Conservation (phyloP, 2,113 vertebrate species). For the Taxidea taxus region DNA sequence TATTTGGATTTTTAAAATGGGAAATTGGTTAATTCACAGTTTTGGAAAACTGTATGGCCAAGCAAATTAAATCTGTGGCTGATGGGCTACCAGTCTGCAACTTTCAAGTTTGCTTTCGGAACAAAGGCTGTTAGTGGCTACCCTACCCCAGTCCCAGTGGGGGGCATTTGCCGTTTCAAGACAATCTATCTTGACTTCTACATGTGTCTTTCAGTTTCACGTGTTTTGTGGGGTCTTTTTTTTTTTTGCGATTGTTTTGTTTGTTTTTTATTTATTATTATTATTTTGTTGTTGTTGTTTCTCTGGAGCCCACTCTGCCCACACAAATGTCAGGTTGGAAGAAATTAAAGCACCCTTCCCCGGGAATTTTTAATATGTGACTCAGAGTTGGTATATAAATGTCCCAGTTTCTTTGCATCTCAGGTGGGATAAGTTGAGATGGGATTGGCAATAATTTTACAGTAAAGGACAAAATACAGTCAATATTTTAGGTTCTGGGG, state of each 20-base stretch:
- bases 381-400: not conserved
- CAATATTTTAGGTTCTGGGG: not conserved
- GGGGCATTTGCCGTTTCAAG: not conserved
- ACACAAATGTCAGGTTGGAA: not conserved
- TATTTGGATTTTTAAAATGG: not conserved
- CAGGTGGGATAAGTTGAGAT: not conserved
- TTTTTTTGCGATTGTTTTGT: too few species aligned
- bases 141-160: fast-evolving
- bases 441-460: not conserved
- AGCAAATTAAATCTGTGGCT: not conserved
- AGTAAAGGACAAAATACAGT: not conserved
- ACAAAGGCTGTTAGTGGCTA: not conserved
- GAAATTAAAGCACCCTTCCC: not conserved
- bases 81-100: not conserved
- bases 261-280: not conserved
- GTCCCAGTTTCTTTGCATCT: not conserved
- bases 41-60: not conserved
- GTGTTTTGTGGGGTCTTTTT: too few species aligned
- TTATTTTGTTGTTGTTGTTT: too few species aligned
- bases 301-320: not conserved
- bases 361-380: fast-evolving
- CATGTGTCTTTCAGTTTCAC: not conserved
- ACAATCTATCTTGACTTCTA: not conserved
- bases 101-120: not conserved
- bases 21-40: not conserved